Base-by-base conservation (phyloP, 2,797 vertebrate genomes). In the Sphenopsis melanotis region DNA sequence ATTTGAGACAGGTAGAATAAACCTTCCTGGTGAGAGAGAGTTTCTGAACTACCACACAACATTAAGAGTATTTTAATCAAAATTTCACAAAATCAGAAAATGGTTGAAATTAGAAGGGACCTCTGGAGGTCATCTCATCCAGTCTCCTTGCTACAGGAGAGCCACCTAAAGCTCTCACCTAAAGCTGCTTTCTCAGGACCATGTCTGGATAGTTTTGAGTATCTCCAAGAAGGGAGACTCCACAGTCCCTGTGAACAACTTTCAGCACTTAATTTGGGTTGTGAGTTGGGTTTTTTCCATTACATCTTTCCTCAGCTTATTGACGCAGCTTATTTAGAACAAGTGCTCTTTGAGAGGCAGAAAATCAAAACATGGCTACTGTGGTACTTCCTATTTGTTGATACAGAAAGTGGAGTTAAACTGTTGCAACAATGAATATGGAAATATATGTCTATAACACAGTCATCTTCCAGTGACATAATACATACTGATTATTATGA, bases 261-360 rank as follows among this genome's bases (percentile, higher is more conserved):
- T 59, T 15, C 20, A 39, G 23, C 21, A 10, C 8, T 55, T 1
- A 0, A 39, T 41, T 8, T 29, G 11, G 8, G 6, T 50, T 52
- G 2, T 16, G 18, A 29, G 30, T 6, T 42, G 9, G 1, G 2
- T 21, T 32, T 66, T 42, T 44, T 12, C 11, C 0, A 0, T 10
- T 42, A 22, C 16, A n/a, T 30, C 2, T 49, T 76, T 34, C 13
- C 37, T 63, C 22, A 42, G 15, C 15, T 63, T 53, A 70, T 9
- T 32, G 55, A 27, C 18, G n/a, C 6, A 44, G 17, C 5, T 64
- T 55, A 47, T 77, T 83, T 59, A 74, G 42, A 80, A 18, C 3
- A 65, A 80, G 7, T 6, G 15, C 5, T 64, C 11, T 64, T 81
- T 74, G 23, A 71, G 37, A 80, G 21, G 34, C 13, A 68, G 12